Base-by-base conservation (phyloP, 2,113 vertebrate genomes). In the Pyxicephalus adspersus region DNA sequence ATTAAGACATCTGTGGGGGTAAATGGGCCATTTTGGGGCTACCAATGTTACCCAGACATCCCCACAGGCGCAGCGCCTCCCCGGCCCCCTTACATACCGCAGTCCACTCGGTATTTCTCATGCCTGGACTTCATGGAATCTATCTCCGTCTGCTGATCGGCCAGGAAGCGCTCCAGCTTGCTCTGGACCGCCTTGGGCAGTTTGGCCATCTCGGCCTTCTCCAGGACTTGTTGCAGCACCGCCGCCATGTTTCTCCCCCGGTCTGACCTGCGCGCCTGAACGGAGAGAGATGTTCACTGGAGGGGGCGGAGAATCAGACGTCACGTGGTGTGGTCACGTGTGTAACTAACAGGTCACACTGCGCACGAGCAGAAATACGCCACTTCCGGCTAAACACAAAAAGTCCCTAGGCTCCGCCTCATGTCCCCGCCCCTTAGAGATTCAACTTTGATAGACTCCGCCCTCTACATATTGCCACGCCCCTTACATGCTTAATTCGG, bases 41-140 rank as follows among this genome's bases (percentile, higher is more conserved):
- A 3, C 31, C 31, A 34, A 6, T 34, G 31, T 34, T 20, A 57
- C 18, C 9, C 9, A 57, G 20, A 57, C 9, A 57, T 20, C 5
- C 5, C 5, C 54, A 34, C 54, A 57, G 13, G 2, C 54, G 9
- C 54, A 5, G 19, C 5, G 5, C 9, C 64, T n/a, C 28, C 28
- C 16, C 5, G n/a, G n/a, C 1, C 3, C 16, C 18, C 0, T 0
- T 63, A 76, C 94, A 94, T 83, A 99, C 97, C 97, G 23, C 94
- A 96, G 61, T 99, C 96, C 80, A 97, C 95, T 25, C 95, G 94
- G 75, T 95, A 96, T 31, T 96, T 95, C 82, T 98, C 96, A 13
- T 96, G 94, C 0, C 95, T 90, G 5, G 95, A 91, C 81, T 95
- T 96, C 19, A 97, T 88, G 5, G 88, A 91, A 0, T 98, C 96